phyloP scores from a whole-genome alignment of 2,113 vertebrate genomes.

The Hemichromis elongatus region DNA sequence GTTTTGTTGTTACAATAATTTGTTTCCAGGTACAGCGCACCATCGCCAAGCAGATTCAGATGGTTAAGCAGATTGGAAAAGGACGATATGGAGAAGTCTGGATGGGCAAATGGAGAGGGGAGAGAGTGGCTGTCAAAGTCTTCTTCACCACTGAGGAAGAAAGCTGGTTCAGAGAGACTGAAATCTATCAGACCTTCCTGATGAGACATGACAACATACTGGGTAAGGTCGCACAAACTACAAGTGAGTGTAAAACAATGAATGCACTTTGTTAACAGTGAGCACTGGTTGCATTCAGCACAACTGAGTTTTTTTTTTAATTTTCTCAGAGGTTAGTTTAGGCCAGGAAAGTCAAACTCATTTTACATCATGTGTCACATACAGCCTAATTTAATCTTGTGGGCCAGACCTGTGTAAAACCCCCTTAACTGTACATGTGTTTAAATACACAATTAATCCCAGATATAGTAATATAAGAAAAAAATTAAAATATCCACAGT shows the following conservation, averaged over 20 bases:
- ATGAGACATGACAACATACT: constrained; percentile 99
- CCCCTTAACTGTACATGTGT: no score
- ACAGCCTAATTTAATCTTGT: no score
- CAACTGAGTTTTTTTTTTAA: no score
- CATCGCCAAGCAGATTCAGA: constrained; percentile 98
- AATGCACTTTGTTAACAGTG: background rate
- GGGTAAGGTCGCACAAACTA: constrained; percentile 72
- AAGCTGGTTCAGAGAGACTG: constrained; percentile 98
- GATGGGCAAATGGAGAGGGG: constrained; percentile 97
- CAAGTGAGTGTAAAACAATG: background rate
- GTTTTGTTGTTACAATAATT: background rate
- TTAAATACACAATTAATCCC: no score
- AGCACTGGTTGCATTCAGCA: background rate
- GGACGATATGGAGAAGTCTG: constrained; percentile 97
- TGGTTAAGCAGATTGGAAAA: constrained; percentile 98
- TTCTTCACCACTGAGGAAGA: constrained; percentile 98
- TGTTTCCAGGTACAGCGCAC: constrained; percentile 89
- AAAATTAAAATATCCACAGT: background rate
- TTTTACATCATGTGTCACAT: no score
- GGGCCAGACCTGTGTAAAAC: no score
- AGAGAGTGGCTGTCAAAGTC: constrained; percentile 96
- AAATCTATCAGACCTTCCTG: constrained; percentile 98
- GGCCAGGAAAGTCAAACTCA: no score
- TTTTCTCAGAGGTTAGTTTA: no score
- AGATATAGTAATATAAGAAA: background rate